A percentile compares a stretch with the other conserved stretches of the same genome.
These are phyloP conservation scores for Pocillopora verrucosa DNA, from an alignment of 64 coral and sea anemone species.

Conservation along the genomic window DNA sequence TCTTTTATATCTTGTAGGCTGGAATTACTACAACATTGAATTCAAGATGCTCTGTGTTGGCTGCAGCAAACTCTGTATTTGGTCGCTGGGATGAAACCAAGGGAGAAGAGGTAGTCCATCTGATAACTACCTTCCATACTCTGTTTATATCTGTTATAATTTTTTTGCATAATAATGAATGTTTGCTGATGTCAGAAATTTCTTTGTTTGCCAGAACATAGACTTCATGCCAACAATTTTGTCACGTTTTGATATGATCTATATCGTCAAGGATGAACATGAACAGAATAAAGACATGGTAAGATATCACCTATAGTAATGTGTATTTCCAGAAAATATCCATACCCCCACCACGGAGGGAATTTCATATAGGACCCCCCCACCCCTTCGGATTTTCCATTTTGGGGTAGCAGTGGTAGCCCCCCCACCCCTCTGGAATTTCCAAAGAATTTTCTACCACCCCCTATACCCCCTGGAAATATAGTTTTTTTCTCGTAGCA, in stretches of 20 bases:
- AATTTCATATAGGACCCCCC: too few relatives aligned
- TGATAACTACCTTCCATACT: neutral
- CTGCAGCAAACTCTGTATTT: conserved; percentile 98
- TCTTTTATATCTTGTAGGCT: conserved; percentile 63
- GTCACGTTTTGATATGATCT: conserved; percentile 98
- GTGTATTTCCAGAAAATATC: neutral
- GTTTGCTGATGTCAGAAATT: neutral
- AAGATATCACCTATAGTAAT: conserved; percentile 3
- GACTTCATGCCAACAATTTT: conserved; percentile 99
- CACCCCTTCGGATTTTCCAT: too few relatives aligned
- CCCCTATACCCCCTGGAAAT: too few relatives aligned
- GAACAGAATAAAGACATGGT: conserved; percentile 97
- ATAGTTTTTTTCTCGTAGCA: too few relatives aligned
- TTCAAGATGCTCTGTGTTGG: conserved; percentile 94
- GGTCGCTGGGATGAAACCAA: conserved; percentile 99
- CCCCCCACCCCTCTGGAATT: too few relatives aligned
- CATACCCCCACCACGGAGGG: too few relatives aligned
- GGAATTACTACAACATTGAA: conserved; percentile 98
- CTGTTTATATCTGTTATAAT: neutral
- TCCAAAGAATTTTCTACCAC: too few relatives aligned
- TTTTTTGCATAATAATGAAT: too few relatives aligned
- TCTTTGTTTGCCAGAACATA: conserved; percentile 72
- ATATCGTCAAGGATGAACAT: conserved; percentile 99
- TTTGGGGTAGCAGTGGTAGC: too few relatives aligned
- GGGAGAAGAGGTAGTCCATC: conserved; percentile 74